A percentile compares a stretch with the other conserved stretches of the same genome.
These are phyloP conservation scores for Cetoscarus ocellatus DNA, from an alignment of 2,797 vertebrate genomes.

Conservation along the genomic window DNA sequence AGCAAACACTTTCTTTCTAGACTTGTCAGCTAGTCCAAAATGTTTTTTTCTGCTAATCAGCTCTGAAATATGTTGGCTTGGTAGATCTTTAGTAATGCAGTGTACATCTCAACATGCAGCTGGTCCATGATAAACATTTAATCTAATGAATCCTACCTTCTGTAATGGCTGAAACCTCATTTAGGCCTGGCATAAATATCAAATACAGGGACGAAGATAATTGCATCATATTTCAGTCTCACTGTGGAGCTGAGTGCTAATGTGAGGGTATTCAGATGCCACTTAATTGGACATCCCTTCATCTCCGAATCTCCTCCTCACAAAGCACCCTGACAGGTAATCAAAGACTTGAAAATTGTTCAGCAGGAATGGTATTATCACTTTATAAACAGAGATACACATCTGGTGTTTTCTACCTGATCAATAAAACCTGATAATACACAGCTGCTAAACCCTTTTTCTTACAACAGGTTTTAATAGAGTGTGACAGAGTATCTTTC, in stretches of 20 bases:
- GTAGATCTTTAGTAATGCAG: no score
- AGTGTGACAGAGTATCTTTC: not conserved
- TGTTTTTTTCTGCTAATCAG: no score
- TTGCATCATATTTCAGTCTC: conserved; percentile 2
- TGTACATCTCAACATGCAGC: no score
- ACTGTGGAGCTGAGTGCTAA: not conserved
- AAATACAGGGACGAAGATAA: not conserved
- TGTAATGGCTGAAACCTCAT: not conserved
- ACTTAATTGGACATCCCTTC: conserved; percentile 20
- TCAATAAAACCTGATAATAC: conserved; percentile 10
- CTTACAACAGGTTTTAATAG: conserved; percentile 5
- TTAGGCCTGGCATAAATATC: not conserved
- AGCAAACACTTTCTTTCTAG: no score
- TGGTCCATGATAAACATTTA: no score
- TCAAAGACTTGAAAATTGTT: conserved; percentile 18
- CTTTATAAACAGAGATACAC: not conserved
- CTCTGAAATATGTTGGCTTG: no score
- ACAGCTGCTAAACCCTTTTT: conserved; percentile 22
- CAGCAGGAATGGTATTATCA: conserved; percentile 4
- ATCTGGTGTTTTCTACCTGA: not conserved
- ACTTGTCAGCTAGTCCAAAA: no score
- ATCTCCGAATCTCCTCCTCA: not conserved
- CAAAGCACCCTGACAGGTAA: not conserved
- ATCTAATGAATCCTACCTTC: no score
- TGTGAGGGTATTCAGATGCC: not conserved